Conservation (phyloP, 1,140 invertebrate species). For the Penaeus vannamei region DNA sequence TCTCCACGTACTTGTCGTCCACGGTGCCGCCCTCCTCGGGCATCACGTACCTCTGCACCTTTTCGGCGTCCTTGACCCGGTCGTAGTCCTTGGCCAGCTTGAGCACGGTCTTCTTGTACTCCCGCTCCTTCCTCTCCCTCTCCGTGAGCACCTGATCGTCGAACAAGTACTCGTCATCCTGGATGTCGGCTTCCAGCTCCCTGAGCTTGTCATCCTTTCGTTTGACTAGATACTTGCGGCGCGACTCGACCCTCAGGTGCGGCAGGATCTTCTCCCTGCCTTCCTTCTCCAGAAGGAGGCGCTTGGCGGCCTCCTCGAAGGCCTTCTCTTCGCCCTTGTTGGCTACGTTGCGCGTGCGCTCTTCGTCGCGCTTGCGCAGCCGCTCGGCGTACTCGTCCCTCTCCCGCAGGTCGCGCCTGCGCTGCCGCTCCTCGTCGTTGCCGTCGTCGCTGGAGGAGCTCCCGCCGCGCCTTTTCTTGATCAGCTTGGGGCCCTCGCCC, state of each 20-base stretch:
- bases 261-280: constrained; percentile 90
- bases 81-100: constrained; percentile 96
- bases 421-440: constrained; percentile 78
- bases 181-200: constrained; percentile 94
- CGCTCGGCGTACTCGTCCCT: constrained; percentile 94
- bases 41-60: constrained; percentile 94
- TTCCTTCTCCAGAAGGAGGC: constrained; percentile 88
- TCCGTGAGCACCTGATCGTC: constrained; percentile 87
- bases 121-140: constrained; percentile 85
- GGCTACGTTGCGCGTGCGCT: constrained; percentile 86
- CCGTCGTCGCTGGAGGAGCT: constrained; percentile 69
- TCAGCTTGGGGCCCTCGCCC: constrained; percentile 67
- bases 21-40: constrained; percentile 78
- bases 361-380: constrained; percentile 91
- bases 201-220: constrained; percentile 95
- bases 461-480: constrained; percentile 43
- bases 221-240: constrained; percentile 95
- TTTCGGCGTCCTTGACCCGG: constrained; percentile 91
- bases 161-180: constrained; percentile 98
- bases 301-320: constrained; percentile 92
- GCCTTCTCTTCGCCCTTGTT: constrained; percentile 81
- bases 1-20: constrained; percentile 83
- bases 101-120: constrained; percentile 93
- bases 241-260: constrained; percentile 89
- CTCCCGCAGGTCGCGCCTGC: constrained; percentile 87